Percentiles rank a stretch among this genome's conserved stretches.
These are phyloP conservation scores for Eulemur rubriventer DNA, from an alignment of 2,797 vertebrate genomes.

Conservation along the genomic window DNA sequence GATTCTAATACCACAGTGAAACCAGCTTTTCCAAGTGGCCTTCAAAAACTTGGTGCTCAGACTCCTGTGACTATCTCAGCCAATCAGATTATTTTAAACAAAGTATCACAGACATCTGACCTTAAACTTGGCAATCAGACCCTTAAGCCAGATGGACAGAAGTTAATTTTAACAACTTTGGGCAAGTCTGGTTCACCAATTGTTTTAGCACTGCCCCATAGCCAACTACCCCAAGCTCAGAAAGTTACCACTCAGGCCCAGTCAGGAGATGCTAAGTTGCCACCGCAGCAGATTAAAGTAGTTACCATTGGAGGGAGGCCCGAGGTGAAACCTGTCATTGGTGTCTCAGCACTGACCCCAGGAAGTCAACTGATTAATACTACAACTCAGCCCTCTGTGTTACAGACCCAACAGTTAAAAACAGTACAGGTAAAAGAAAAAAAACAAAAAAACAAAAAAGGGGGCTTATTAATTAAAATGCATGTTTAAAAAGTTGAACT, in stretches of 20 bases:
- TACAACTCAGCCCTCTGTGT: conserved; percentile 86
- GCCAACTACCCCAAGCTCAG: conserved; percentile 83
- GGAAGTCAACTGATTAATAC: conserved; percentile 90
- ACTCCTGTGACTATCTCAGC: conserved; percentile 92
- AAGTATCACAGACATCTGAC: conserved; percentile 90
- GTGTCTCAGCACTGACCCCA: conserved; percentile 87
- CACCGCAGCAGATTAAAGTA: conserved; percentile 94
- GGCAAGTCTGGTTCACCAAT: conserved; percentile 96
- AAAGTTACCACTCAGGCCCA: conserved; percentile 89
- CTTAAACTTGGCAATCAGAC: conserved; percentile 89
- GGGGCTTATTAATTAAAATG: conserved; percentile 73
- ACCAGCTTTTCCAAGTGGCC: conserved; percentile 85
- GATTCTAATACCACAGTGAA: conserved; percentile 82
- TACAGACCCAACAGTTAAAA: conserved; percentile 97
- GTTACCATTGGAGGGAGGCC: conserved; percentile 93
- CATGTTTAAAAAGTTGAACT: conserved; percentile 69
- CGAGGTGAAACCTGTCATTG: conserved; percentile 92
- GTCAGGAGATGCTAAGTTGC: conserved; percentile 89
- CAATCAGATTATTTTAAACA: conserved; percentile 97
- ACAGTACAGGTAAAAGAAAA: conserved; percentile 92
- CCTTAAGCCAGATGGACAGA: conserved; percentile 96
- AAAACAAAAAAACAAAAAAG: conserved; percentile 33
- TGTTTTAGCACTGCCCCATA: conserved; percentile 94
- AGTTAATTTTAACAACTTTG: conserved; percentile 94
- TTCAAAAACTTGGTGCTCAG: conserved; percentile 91